A percentile compares a stretch with the other conserved stretches of the same genome.
phyloP scores from a whole-genome alignment of 2,888 invertebrate species.

The Lydus trimaculatus region DNA sequence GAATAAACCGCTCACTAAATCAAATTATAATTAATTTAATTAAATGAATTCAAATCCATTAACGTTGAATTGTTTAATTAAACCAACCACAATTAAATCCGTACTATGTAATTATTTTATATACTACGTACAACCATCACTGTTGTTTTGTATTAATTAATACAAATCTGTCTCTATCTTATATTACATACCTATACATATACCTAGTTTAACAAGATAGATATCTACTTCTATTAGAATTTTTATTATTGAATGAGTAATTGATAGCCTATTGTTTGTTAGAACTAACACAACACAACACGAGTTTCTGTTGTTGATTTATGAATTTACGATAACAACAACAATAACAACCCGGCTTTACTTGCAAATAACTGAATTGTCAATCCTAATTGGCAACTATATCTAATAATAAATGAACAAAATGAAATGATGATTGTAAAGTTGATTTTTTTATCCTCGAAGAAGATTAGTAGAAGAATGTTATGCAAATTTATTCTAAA shows the following conservation, averaged over 20 bases:
- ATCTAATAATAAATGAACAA: no score
- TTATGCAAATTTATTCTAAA: conserved; percentile 3
- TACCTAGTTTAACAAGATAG: neutral
- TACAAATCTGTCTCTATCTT: neutral
- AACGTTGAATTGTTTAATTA: neutral
- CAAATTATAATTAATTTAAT: neutral
- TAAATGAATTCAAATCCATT: conserved; percentile 2
- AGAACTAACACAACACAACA: neutral
- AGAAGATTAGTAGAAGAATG: neutral
- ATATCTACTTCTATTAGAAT: neutral
- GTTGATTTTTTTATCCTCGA: neutral
- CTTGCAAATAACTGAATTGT: neutral
- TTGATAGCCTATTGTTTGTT: conserved; percentile 2
- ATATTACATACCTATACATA: no score
- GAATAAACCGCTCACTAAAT: neutral
- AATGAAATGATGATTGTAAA: neutral
- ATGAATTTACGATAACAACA: neutral
- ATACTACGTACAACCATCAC: neutral
- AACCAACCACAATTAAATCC: neutral
- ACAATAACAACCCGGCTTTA: no score
- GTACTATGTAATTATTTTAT: neutral
- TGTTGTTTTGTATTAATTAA: neutral
- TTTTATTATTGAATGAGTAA: neutral
- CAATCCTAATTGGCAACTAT: neutral
- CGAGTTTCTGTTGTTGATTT: neutral